Percentiles rank a stretch among this genome's conserved stretches.
Evolutionary conservation across 2,113 vertebrate genomes (phyloP).

Genomic region (Scartelaos histophorus): DNA sequence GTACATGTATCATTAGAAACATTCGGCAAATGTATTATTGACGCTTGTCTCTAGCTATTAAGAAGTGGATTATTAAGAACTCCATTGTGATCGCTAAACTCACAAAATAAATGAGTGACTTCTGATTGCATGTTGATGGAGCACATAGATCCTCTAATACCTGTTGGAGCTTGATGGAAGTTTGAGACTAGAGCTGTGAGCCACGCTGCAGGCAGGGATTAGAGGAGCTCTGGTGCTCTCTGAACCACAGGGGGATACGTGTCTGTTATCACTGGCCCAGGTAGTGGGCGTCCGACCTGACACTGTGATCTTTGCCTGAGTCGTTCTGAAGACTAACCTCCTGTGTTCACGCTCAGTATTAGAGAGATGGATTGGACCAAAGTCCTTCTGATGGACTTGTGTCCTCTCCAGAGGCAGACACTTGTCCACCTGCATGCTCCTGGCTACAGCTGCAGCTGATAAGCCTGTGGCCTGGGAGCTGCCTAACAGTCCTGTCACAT

Average conservation of each 20-base stretch:
- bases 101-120: neutral
- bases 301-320: slow-evolving; percentile 8
- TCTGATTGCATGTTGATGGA: slow-evolving; percentile 1
- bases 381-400: slow-evolving; percentile 21
- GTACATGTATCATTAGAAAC: neutral
- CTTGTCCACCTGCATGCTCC: slow-evolving; percentile 13
- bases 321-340: slow-evolving; percentile 8
- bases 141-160: slow-evolving; percentile 16
- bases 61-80: neutral
- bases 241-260: slow-evolving; percentile 10
- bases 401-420: slow-evolving; percentile 21
- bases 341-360: slow-evolving; percentile 9
- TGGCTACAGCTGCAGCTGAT: slow-evolving; percentile 11
- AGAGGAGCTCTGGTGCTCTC: neutral
- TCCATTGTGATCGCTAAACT: neutral
- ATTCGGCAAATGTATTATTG: no score
- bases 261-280: slow-evolving; percentile 12
- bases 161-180: neutral
- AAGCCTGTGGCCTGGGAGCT: slow-evolving; percentile 13
- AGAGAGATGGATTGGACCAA: slow-evolving; percentile 13
- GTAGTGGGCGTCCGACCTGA: slow-evolving; percentile 1
- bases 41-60: neutral
- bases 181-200: neutral
- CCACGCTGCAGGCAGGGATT: slow-evolving; percentile 12
- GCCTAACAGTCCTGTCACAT: slow-evolving; percentile 1